These are phyloP conservation scores for Corydoras maculifer DNA, from an alignment of 2,113 vertebrate species.

Conservation along the genomic window DNA sequence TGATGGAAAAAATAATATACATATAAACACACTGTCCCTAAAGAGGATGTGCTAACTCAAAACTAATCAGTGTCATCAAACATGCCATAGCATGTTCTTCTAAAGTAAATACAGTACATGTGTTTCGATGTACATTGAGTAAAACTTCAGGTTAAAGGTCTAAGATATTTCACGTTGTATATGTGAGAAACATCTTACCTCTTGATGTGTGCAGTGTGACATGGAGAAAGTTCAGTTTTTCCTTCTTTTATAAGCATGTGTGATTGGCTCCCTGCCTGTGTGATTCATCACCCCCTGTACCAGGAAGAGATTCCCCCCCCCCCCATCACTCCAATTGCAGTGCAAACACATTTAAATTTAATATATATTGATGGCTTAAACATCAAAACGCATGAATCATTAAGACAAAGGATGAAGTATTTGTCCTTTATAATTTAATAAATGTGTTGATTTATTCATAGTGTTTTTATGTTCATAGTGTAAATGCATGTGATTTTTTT, in stretches of 20 bases:
- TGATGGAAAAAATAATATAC: too few species aligned
- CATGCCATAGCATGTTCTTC: not conserved
- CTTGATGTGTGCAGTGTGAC: slow-evolving; percentile 26
- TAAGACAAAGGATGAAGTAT: too few species aligned
- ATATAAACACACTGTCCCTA: too few species aligned
- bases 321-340: not conserved
- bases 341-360: not conserved
- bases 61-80: too few species aligned
- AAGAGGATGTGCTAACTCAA: too few species aligned
- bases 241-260: slow-evolving; percentile 30
- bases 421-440: too few species aligned
- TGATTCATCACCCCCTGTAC: slow-evolving; percentile 30
- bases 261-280: slow-evolving; percentile 26
- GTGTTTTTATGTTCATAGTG: too few species aligned
- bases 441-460: too few species aligned
- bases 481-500: too few species aligned
- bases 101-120: not conserved
- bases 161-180: not conserved
- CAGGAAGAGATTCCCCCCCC: not conserved
- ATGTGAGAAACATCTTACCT: slow-evolving; percentile 33
- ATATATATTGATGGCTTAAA: too few species aligned
- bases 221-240: slow-evolving; percentile 17
- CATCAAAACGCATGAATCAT: too few species aligned
- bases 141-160: slow-evolving; percentile 1
- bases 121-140: too few species aligned